These are phyloP conservation scores for Melanophora roralis DNA, from an alignment of 2,888 invertebrate species.

Conservation along the genomic window DNA sequence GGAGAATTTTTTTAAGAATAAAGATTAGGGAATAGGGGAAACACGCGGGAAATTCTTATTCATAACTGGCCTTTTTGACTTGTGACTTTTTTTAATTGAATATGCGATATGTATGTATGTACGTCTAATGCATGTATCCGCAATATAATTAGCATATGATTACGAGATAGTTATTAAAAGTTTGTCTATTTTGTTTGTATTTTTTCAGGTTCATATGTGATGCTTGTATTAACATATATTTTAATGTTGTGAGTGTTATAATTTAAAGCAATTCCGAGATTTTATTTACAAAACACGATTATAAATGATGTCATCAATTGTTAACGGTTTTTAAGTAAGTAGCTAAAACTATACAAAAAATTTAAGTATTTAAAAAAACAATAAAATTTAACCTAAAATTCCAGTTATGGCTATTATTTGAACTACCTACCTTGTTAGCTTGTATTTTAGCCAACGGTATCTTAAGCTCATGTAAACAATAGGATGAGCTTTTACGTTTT, in stretches of 20 bases:
- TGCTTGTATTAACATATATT: slow-evolving; percentile 14
- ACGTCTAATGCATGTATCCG: slow-evolving; percentile 13
- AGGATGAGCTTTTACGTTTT: no score
- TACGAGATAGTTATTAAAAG: slow-evolving; percentile 39
- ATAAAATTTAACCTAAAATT: not conserved
- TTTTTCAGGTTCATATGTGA: slow-evolving; percentile 47
- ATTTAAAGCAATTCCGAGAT: slow-evolving; percentile 5
- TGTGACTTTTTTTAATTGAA: no score
- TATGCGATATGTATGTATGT: no score
- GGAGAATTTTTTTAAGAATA: no score
- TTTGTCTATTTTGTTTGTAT: slow-evolving; percentile 38
- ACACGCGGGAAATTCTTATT: no score
- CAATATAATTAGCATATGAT: slow-evolving; percentile 54
- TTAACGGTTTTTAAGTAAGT: slow-evolving; percentile 35
- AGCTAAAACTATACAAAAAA: not conserved
- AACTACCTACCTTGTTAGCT: no score
- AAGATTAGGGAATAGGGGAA: no score
- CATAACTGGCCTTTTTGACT: no score
- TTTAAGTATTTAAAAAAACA: not conserved
- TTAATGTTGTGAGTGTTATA: not conserved
- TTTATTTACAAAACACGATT: not conserved
- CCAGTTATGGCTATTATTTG: not conserved
- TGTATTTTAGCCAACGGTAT: no score
- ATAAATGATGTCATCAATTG: slow-evolving; percentile 35
- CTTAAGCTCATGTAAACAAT: no score